Evolutionary conservation across 2,888 invertebrate genomes (phyloP).

Genomic region (Andrena fulva): DNA sequence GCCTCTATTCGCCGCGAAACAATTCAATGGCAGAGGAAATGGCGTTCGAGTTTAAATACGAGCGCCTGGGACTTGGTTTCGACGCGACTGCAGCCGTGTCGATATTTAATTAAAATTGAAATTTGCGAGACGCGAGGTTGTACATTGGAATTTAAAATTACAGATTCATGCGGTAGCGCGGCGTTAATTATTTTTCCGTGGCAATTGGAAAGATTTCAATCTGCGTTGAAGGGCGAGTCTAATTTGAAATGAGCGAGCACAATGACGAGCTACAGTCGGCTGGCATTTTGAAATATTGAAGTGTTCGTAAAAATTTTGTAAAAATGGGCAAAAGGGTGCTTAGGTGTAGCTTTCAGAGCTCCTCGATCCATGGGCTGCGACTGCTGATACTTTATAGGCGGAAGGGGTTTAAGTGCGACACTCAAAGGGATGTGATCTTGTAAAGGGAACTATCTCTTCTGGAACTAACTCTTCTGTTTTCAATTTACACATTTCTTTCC

Average conservation of each 20-base stretch:
- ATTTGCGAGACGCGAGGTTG: not conserved
- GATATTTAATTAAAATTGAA: slow-evolving; percentile 10
- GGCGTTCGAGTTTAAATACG: not conserved
- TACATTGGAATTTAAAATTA: not conserved
- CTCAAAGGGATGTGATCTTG: too few relatives aligned
- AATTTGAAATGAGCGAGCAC: not conserved
- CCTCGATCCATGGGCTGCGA: too few relatives aligned
- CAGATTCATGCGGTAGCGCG: not conserved
- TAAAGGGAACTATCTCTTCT: too few relatives aligned
- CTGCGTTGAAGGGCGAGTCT: not conserved
- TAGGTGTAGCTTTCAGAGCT: too few relatives aligned
- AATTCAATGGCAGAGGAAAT: not conserved
- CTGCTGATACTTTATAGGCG: too few relatives aligned
- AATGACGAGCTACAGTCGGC: not conserved
- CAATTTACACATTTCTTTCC: too few relatives aligned
- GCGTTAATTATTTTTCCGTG: not conserved
- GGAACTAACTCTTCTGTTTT: too few relatives aligned
- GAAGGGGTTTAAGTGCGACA: too few relatives aligned
- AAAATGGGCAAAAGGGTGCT: too few relatives aligned
- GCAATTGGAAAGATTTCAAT: not conserved
- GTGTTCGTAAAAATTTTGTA: too few relatives aligned
- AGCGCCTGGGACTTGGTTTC: not conserved
- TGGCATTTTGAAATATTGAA: not conserved
- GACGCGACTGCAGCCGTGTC: not conserved
- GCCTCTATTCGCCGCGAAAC: not conserved